Evolutionary conservation across 2,113 vertebrate species (phyloP), one percentile per base, ranked within the genome.

Genomic region (pig (Sus scrofa)): DNA sequence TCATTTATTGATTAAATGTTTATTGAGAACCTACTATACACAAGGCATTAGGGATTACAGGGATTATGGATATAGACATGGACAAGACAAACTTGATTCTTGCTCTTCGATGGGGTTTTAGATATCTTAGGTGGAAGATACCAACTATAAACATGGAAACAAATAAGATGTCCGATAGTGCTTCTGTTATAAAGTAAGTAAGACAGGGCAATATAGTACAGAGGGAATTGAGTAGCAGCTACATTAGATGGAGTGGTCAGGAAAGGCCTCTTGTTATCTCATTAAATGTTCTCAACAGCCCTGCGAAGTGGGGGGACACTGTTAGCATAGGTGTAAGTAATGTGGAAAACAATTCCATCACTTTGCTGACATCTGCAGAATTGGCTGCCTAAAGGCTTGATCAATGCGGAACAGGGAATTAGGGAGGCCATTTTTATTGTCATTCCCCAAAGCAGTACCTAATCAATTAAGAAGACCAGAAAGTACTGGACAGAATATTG

Each of bases 1-100:
- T 74, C 24, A 89, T 89, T 79, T 10, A 52, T 60, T 92, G 63
- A 92, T 20, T 7, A 95, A 89, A 78, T 85, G 12, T 92, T 95
- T 79, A 74, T 77, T 91, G 63, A 88, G 32, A 79, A 50, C 19
- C 7, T 87, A 32, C 60, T 63, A n/a, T 82, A 56, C 65, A 37
- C 15, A 87, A 88, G 62, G 22, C 9, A 39, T 26, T 73, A n/a
- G n/a, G n/a, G n/a, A 11, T 79, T 79, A 71, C 20, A 65, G 54
- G 27, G 44, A 52, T 13, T 88, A 81, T 24, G 20, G 39, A 30
- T 60, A 82, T 8, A 82, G 60, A 10, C 12, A 71, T n/a, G 24
- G 30, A 39, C 9, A 83, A 83, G 37, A 60, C 52, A 88, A 75
- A 50, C 7, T 60, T 39, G 11, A 32, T 82, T 34, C 44, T 18